Percentiles rank a stretch among this genome's conserved stretches.
Conservation (phyloP, 1,140 invertebrate species). For the Venustaconcha ellipsiformis region DNA sequence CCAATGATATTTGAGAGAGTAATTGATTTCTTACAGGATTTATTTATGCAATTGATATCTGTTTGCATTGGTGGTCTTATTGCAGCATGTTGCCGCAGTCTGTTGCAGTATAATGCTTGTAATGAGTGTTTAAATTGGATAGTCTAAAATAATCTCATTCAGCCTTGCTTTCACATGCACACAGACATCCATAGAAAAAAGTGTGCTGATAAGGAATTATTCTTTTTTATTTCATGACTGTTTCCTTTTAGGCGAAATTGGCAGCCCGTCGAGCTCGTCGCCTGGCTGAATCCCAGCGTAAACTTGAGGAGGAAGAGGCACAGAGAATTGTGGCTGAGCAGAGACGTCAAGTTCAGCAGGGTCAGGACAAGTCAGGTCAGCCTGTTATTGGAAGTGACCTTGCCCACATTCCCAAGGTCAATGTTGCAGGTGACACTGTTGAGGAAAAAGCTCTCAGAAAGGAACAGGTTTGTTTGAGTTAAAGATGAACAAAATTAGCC, state of each 20-base stretch:
- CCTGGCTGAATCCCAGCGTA: constrained; percentile 45
- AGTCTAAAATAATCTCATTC: no score
- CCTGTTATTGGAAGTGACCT: constrained; percentile 18
- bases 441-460: constrained; percentile 61
- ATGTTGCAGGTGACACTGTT: constrained; percentile 38
- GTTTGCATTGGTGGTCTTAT: no score
- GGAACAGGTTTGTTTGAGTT: constrained; percentile 53
- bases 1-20: no score
- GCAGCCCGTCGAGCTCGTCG: constrained; percentile 48
- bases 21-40: no score
- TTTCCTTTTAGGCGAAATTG: constrained; percentile 50
- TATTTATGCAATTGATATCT: no score
- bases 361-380: constrained; percentile 9
- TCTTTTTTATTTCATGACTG: no score
- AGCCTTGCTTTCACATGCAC: no score
- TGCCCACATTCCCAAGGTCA: constrained; percentile 54
- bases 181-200: no score
- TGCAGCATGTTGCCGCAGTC: no score
- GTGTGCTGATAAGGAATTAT: no score
- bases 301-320: constrained; percentile 56
- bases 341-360: constrained; percentile 50
- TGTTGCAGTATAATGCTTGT: no score
- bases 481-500: neutral
- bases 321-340: constrained; percentile 60
- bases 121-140: no score